Evolutionary conservation across 1,140 invertebrate species (phyloP).

Genomic region (Myzus persicae): DNA sequence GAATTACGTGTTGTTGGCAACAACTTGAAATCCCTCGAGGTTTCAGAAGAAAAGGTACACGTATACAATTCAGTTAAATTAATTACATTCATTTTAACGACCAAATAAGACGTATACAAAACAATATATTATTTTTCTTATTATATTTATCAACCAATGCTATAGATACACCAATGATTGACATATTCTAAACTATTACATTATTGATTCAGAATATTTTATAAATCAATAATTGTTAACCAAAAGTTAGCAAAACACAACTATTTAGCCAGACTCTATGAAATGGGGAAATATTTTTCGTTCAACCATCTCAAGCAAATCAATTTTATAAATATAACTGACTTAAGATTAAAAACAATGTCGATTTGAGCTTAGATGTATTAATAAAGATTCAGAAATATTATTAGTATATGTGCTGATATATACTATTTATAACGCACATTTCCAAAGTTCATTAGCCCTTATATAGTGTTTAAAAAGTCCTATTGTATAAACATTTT

Average conservation of each 20-base stretch:
- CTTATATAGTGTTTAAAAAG: neutral
- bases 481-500: neutral
- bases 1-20: conserved; percentile 99
- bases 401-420: neutral
- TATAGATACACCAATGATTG: neutral
- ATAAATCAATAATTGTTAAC: neutral
- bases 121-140: neutral
- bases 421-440: neutral
- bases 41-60: conserved; percentile 98
- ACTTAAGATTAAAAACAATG: neutral
- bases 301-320: neutral
- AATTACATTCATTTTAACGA: neutral
- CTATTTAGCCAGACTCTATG: neutral
- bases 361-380: neutral
- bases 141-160: neutral
- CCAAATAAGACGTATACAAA: neutral
- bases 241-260: neutral
- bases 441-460: neutral
- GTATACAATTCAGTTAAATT: conserved; percentile 40
- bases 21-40: conserved; percentile 99
- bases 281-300: neutral
- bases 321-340: neutral
- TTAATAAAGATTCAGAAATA: neutral
- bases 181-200: too few species aligned
- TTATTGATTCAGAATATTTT: too few species aligned